Percentiles rank a stretch among this genome's conserved stretches.
phyloP scores from a whole-genome alignment of 2,797 vertebrate genomes.

The Gorsachius magnificus region DNA sequence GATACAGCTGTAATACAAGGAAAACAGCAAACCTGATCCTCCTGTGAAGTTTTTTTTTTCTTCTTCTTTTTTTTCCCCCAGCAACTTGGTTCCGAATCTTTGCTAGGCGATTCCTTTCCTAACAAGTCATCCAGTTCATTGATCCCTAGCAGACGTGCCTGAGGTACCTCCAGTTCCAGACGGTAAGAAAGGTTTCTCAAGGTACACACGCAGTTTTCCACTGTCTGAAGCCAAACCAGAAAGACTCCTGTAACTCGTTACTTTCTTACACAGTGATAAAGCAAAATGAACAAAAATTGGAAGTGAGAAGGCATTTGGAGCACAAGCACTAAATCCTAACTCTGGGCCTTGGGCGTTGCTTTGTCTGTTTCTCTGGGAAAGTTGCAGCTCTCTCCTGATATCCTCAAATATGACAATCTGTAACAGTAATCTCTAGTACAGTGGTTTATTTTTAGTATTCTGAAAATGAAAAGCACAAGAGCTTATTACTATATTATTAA shows the following conservation, averaged over 20 bases:
- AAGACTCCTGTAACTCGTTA: not conserved
- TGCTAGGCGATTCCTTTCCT: conserved; percentile 89
- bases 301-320: not conserved
- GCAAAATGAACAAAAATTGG: not conserved
- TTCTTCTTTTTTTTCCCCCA: conserved; percentile 98
- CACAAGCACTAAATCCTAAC: not conserved
- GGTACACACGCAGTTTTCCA: conserved; percentile 98
- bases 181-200: conserved; percentile 97
- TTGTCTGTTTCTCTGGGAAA: not conserved
- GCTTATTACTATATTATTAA: not conserved
- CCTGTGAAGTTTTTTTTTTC: conserved; percentile 89
- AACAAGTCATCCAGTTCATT: conserved; percentile 90
- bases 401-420: not conserved
- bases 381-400: not conserved
- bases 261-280: not conserved
- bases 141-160: conserved; percentile 84
- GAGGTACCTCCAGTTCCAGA: conserved; percentile 92
- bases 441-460: not conserved
- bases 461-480: not conserved
- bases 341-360: not conserved
- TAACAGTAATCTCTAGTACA: not conserved
- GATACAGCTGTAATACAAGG: not conserved
- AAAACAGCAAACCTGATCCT: conserved; percentile 86
- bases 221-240: conserved; percentile 83
- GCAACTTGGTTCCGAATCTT: conserved; percentile 92